A percentile compares a stretch with the other conserved stretches of the same genome.
Conservation (phyloP, 2,797 vertebrate species). For the Coregonus ussuriensis region DNA sequence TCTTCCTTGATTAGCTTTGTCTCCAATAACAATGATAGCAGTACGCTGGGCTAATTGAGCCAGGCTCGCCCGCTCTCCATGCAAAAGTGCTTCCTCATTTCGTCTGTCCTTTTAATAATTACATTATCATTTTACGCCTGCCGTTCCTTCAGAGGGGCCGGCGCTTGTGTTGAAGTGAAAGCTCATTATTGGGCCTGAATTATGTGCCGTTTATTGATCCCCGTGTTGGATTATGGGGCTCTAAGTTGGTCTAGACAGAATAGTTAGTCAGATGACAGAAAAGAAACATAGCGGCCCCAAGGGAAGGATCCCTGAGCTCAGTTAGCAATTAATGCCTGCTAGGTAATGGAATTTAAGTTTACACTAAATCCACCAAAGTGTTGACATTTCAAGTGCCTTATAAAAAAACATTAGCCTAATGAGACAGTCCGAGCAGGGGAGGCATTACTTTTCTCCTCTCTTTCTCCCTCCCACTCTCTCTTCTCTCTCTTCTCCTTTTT, state of each 20-base stretch:
- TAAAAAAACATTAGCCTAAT: slow-evolving; percentile 99
- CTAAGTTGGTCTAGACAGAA: slow-evolving; percentile 99
- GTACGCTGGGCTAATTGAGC: slow-evolving; percentile 96
- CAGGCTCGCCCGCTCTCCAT: slow-evolving; percentile 71
- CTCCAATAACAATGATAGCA: slow-evolving; percentile 82
- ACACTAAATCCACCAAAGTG: slow-evolving; percentile 97
- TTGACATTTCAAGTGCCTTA: slow-evolving; percentile 97
- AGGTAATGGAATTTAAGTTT: slow-evolving; percentile 99
- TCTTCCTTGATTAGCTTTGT: slow-evolving; percentile 79
- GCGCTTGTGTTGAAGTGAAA: slow-evolving; percentile 99
- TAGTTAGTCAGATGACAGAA: slow-evolving; percentile 99
- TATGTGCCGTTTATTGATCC: slow-evolving; percentile 99
- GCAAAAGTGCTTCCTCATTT: slow-evolving; percentile 95
- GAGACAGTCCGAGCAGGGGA: slow-evolving; percentile 87
- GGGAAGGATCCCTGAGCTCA: slow-evolving; percentile 93
- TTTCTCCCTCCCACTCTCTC: slow-evolving; percentile 21
- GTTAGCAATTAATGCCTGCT: slow-evolving; percentile 99
- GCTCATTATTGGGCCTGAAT: slow-evolving; percentile 99
- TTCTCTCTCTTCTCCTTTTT: slow-evolving; percentile 6
- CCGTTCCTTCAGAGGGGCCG: slow-evolving; percentile 76
- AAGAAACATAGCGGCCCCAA: slow-evolving; percentile 94
- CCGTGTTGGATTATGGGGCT: slow-evolving; percentile 99
- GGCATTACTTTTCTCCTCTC: slow-evolving; percentile 23
- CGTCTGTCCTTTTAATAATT: slow-evolving; percentile 99
- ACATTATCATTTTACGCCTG: slow-evolving; percentile 98